Base-by-base conservation (phyloP, 1,140 invertebrate species). In the Venturia canescens region DNA sequence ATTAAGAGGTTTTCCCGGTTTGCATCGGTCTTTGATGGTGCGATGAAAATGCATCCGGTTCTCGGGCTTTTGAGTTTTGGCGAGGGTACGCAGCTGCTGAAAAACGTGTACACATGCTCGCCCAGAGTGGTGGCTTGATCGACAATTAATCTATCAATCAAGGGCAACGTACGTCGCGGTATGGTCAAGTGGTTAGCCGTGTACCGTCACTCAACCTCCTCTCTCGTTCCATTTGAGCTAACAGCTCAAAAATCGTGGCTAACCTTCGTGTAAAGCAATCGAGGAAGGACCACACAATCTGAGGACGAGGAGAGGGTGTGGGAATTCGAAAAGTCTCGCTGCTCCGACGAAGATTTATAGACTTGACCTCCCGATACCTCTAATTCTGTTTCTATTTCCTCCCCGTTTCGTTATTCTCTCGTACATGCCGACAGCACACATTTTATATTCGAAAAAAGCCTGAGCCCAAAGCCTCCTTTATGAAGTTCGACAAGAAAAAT, bases 121-220 rank as follows among this genome's bases (percentile, higher is more conserved):
- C 26, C 44, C 66, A 67, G 18, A 9, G 31, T 69, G 29, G 66
- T 69, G 3, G 18, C 29, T 57, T 57, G 70, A 70, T 77, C 80
- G 82, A 85, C 89, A 90, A 91, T 90, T 89, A 90, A 89, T 90
- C 87, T 84, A 92, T 92, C 91, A 91, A 91, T 91, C 90, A 91
- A 85, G 80, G 80, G 80, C 76, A 38, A 83, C 84, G 82, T 76
- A 86, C 83, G 83, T 84, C 44, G 66, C 38, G 86, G 87, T 86
- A 89, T 84, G 91, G 91, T 92, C 91, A 91, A 92, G 91, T 92
- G 91, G 91, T 91, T 92, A 91, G 87, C 87, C 90, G 89, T 92
- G 91, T 92, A 89, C 82, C 88, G 90, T 90, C 90, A 91, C 86
- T 92, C 91, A 91, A 90, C 27, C 13, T 87, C n/a, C n/a, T 85